phyloP scores from a whole-genome alignment of 2,113 vertebrate genomes.

The Paratilapia polleni region DNA sequence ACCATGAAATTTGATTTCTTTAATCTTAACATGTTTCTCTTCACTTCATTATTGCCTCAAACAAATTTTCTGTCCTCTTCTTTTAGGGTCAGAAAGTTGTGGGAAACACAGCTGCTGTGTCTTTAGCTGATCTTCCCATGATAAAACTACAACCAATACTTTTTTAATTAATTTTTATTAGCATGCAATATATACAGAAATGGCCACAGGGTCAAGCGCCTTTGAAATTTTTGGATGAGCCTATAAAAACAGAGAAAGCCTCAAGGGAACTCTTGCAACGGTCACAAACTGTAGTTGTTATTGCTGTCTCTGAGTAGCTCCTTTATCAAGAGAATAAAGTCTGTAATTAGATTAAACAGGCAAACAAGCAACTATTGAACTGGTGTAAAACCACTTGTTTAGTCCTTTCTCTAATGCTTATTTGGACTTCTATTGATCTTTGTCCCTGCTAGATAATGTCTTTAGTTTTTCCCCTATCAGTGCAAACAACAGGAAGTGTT shows the following conservation, averaged over 20 bases:
- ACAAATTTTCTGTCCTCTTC: constrained; percentile 16
- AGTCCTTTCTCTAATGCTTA: neutral
- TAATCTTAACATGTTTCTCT: neutral
- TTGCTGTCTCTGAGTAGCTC: neutral
- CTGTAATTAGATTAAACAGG: neutral
- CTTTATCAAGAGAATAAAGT: neutral
- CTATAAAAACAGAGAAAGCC: constrained; percentile 30
- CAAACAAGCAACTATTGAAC: neutral
- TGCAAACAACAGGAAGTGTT: neutral
- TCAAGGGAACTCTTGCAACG: neutral
- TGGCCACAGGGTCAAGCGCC: constrained; percentile 26
- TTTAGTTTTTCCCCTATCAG: too few relatives aligned
- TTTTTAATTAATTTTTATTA: constrained; percentile 42
- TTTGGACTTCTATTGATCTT: neutral
- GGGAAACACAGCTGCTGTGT: constrained; percentile 35
- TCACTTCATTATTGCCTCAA: neutral
- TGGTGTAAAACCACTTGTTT: neutral
- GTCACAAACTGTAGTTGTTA: neutral
- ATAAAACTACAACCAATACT: constrained; percentile 37
- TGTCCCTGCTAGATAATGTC: neutral
- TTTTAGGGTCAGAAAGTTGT: constrained; percentile 49
- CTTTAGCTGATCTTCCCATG: constrained; percentile 38
- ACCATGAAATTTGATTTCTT: neutral
- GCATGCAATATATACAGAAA: constrained; percentile 11
- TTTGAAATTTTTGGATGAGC: constrained; percentile 37